Evolutionary conservation across 2,888 invertebrate species (phyloP), one percentile per base, ranked within the genome.

Genomic region (Eumacrocentrus americanus): DNA sequence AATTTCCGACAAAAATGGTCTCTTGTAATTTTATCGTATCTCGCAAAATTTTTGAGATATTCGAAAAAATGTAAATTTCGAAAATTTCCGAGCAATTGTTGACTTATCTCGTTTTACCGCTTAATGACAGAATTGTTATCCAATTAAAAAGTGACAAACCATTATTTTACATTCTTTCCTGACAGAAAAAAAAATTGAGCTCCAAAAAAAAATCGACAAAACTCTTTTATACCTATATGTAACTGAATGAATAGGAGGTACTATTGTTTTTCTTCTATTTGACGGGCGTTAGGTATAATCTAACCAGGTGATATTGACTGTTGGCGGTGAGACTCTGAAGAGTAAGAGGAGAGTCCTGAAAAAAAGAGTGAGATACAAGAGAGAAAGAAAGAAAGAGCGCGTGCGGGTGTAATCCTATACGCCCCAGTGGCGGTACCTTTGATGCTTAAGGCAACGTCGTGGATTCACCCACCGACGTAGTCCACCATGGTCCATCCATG

Each of bases 401-500:
- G 44, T 51, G 52, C 44, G 54, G 54, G 42, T 50, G 60, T 55
- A 60, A 60, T 42, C 37, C 60, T 60, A 60, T 60, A 60, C 34
- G 34, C 64, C 50, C 59, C 53, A 57, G 59, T 64, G 75, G 73
- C 80, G 79, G 79, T 72, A 56, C 70, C 77, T 73, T 80, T 79
- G 78, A 79, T 74, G 74, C 71, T 67, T 72, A 69, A 72, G 68
- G 69, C 69, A 52, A 59, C 67, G 69, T 65, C 69, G 70, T 70
- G 69, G 71, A 67, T 69, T 75, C 72, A 73, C 72, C 71, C 72
- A 71, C 73, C 72, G 72, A 67, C 63, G 70, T 76, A 73, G 72
- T 72, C 72, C 61, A 65, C 29, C 69, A 70, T 70, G 73, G 76
- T 72, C 72, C 76, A 74, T 76, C 73, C 77, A 72, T 72, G 70